Conservation (phyloP, 1,140 invertebrate species). For the Pseudomyrmex sp. region DNA sequence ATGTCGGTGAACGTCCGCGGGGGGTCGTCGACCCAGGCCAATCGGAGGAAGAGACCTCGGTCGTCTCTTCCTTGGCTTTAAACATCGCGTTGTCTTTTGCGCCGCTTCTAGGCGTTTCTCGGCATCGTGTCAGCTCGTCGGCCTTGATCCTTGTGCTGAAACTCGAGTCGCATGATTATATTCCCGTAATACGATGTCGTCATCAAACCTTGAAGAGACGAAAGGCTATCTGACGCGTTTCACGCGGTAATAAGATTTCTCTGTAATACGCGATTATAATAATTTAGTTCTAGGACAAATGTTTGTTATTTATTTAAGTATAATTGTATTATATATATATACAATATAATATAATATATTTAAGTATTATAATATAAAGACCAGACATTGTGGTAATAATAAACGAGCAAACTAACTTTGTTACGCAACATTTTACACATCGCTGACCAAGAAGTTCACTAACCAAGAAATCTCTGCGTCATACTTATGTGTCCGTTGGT, state of each 20-base stretch:
- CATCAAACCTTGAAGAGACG: conserved; percentile 18
- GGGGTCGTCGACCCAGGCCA: conserved; percentile 81
- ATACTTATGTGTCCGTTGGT: not conserved
- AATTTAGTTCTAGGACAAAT: not conserved
- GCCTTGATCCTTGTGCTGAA: conserved; percentile 59
- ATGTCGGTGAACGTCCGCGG: conserved; percentile 84
- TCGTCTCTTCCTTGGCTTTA: conserved; percentile 37
- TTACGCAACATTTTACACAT: too few relatives aligned
- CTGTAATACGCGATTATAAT: not conserved
- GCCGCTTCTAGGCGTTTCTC: not conserved
- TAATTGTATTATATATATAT: too few relatives aligned
- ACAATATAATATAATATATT: too few relatives aligned
- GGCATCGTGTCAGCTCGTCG: conserved; percentile 11
- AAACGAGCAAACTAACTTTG: too few relatives aligned
- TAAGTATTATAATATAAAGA: too few relatives aligned
- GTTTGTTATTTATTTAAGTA: not conserved
- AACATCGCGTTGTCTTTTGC: conserved; percentile 38
- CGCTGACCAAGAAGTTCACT: not conserved
- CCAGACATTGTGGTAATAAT: too few relatives aligned
- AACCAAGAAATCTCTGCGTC: not conserved
- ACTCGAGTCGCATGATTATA: conserved; percentile 20
- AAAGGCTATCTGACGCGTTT: conserved; percentile 34
- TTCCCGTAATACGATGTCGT: conserved; percentile 50
- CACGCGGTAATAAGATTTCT: conserved; percentile 6
- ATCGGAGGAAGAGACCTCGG: conserved; percentile 27